Percentiles rank a stretch among this genome's conserved stretches.
phyloP scores from a whole-genome alignment of 2,888 invertebrate genomes.

The Euzophera pinguis region DNA sequence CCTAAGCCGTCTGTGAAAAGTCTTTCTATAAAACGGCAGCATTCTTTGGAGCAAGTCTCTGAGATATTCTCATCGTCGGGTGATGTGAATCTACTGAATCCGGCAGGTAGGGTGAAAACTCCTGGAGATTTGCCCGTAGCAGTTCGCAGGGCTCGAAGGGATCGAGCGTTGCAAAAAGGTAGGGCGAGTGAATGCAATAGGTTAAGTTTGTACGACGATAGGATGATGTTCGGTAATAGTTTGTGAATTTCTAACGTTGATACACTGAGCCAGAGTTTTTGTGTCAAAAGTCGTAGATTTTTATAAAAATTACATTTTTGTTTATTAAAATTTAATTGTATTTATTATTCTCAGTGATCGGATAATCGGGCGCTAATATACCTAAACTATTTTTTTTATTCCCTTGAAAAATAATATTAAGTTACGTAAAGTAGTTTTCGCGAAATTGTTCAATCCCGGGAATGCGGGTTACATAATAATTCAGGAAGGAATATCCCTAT shows the following conservation, averaged over 20 bases:
- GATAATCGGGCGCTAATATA: too few species aligned
- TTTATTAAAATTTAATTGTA: neutral
- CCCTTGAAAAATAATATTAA: too few species aligned
- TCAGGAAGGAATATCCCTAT: too few species aligned
- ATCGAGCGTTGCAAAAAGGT: slow-evolving; percentile 77
- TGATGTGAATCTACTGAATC: slow-evolving; percentile 84
- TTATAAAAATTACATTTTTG: neutral
- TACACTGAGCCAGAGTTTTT: slow-evolving; percentile 4
- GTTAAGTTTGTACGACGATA: slow-evolving; percentile 92
- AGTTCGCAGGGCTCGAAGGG: slow-evolving; percentile 83
- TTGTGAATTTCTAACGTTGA: slow-evolving; percentile 32
- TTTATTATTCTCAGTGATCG: too few species aligned
- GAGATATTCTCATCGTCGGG: slow-evolving; percentile 86
- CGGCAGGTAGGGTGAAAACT: slow-evolving; percentile 88
- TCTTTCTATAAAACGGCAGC: slow-evolving; percentile 77
- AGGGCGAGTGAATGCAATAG: slow-evolving; percentile 80
- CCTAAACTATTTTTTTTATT: too few species aligned
- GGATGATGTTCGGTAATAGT: slow-evolving; percentile 88
- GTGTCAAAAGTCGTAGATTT: neutral
- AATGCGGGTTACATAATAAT: too few species aligned
- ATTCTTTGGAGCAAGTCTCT: slow-evolving; percentile 87
- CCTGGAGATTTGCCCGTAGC: slow-evolving; percentile 91
- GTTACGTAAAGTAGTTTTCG: too few species aligned
- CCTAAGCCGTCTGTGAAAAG: slow-evolving; percentile 55
- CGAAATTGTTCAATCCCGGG: too few species aligned